A percentile compares a stretch with the other conserved stretches of the same genome.
Evolutionary conservation across 2,797 vertebrate species (phyloP).

Genomic region (Serranus cabrilla): DNA sequence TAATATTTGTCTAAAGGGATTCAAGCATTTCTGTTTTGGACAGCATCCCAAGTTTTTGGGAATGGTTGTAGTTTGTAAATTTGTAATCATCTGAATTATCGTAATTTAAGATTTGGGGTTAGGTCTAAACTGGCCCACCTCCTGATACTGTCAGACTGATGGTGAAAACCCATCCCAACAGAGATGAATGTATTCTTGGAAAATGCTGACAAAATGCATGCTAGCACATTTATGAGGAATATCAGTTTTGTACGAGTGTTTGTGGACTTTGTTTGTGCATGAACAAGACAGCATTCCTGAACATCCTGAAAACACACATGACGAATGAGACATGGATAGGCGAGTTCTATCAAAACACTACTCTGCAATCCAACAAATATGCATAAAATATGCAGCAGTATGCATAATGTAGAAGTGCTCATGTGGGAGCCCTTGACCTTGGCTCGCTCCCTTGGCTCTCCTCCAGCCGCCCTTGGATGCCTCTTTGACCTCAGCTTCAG

Average conservation of each 20-base stretch:
- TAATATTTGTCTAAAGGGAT: too few species aligned
- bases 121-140: conserved; percentile 38
- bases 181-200: not conserved
- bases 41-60: too few species aligned
- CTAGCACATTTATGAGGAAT: not conserved
- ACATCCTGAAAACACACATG: conserved; percentile 28
- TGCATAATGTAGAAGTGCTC: conserved; percentile 45
- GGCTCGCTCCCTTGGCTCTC: conserved; percentile 27
- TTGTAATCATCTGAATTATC: not conserved
- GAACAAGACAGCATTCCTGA: conserved; percentile 10
- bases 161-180: conserved; percentile 45
- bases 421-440: conserved; percentile 53
- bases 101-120: not conserved
- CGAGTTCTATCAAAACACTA: conserved; percentile 25
- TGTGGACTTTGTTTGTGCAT: conserved; percentile 6
- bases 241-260: not conserved
- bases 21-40: too few species aligned
- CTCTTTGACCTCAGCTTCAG: conserved; percentile 41
- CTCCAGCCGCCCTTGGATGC: conserved; percentile 35
- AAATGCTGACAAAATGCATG: conserved; percentile 19
- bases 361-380: conserved; percentile 45
- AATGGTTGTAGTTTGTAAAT: not conserved
- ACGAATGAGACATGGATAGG: conserved; percentile 12
- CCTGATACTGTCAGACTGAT: conserved; percentile 58
- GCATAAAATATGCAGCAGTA: conserved; percentile 52